Evolutionary conservation across 2,113 vertebrate species (phyloP).

Genomic region (Empidonax alnorum): DNA sequence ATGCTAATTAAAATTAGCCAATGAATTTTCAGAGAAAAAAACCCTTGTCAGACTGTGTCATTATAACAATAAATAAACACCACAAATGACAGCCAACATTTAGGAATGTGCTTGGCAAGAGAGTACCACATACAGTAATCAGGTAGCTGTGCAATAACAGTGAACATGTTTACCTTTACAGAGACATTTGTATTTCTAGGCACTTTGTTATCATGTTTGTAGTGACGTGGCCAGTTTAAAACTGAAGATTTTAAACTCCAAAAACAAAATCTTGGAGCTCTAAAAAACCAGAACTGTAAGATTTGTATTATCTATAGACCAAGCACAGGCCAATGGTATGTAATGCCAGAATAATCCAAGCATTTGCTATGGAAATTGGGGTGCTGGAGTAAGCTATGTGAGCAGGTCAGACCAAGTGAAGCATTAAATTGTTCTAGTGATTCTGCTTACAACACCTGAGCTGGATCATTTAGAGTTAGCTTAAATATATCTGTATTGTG

Average conservation of each 20-base stretch:
- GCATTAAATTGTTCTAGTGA: background rate
- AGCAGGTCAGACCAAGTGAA: background rate
- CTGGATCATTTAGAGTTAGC: background rate
- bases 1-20: background rate
- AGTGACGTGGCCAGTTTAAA: background rate
- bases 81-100: background rate
- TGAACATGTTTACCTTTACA: background rate
- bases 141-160: background rate
- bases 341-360: background rate
- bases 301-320: background rate
- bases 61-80: background rate
- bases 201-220: conserved; percentile 1
- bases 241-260: background rate
- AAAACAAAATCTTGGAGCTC: background rate
- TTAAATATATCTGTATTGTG: background rate
- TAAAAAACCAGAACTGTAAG: background rate
- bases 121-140: background rate
- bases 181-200: conserved; percentile 9
- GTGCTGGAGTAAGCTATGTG: rapidly evolving
- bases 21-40: background rate
- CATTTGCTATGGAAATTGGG: background rate
- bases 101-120: background rate
- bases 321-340: background rate
- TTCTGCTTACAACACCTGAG: background rate
- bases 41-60: background rate